Percentiles rank a stretch among this genome's conserved stretches.
These are phyloP conservation scores for Agrotis ipsilon DNA, from an alignment of 2,888 invertebrate genomes.

Conservation along the genomic window DNA sequence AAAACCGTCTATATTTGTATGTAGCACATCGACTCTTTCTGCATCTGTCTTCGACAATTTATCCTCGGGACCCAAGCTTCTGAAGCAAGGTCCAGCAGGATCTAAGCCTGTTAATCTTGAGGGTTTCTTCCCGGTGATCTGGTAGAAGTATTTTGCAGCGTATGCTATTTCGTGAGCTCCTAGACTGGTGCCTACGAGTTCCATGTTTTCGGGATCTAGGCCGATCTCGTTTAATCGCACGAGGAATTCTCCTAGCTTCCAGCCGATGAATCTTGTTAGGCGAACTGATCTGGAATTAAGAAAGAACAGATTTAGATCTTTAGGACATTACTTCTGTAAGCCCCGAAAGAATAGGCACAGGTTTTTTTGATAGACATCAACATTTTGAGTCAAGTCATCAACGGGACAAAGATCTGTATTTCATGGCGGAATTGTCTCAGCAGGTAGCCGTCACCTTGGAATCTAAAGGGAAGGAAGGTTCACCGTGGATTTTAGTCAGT, in stretches of 20 bases:
- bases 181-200: slow-evolving; percentile 82
- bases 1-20: slow-evolving; percentile 88
- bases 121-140: slow-evolving; percentile 79
- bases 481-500: too few species aligned
- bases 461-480: too few species aligned
- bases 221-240: slow-evolving; percentile 77
- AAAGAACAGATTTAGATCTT: neutral
- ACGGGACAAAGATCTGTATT: too few species aligned
- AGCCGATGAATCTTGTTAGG: slow-evolving; percentile 77
- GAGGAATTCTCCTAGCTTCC: slow-evolving; percentile 82
- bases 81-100: slow-evolving; percentile 86
- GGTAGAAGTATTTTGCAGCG: slow-evolving; percentile 82
- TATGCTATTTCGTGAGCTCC: slow-evolving; percentile 81
- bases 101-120: slow-evolving; percentile 83
- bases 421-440: too few species aligned
- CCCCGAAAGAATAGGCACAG: too few species aligned
- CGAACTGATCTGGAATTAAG: slow-evolving; percentile 80
- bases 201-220: slow-evolving; percentile 77
- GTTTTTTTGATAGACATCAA: too few species aligned
- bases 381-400: too few species aligned
- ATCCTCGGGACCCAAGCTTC: slow-evolving; percentile 73
- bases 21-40: slow-evolving; percentile 79
- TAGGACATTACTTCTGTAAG: too few species aligned
- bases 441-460: too few species aligned
- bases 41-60: slow-evolving; percentile 78